A percentile compares a stretch with the other conserved stretches of the same genome.
Conservation (phyloP, 2,113 vertebrate genomes). For the Chrysochloris asiatica region DNA sequence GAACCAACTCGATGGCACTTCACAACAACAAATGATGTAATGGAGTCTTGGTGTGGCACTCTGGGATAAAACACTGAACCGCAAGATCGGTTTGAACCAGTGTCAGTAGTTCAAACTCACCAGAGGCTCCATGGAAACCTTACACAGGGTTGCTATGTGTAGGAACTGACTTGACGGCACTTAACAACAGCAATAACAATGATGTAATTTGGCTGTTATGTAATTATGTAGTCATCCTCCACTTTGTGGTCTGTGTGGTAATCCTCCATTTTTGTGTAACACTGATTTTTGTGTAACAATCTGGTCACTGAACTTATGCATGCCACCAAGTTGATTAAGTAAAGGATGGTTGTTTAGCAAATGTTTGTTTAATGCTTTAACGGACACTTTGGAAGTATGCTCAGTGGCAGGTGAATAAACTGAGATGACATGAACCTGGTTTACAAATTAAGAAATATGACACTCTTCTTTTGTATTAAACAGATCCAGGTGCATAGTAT, state of each 20-base stretch:
- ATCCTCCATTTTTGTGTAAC: background rate
- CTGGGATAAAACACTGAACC: too few relatives aligned
- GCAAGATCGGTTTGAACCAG: too few relatives aligned
- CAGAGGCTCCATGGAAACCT: too few relatives aligned
- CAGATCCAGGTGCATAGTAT: background rate
- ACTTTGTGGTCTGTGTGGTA: background rate
- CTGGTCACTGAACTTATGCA: background rate
- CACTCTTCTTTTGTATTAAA: background rate
- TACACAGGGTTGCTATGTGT: too few relatives aligned
- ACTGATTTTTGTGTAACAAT: too few relatives aligned
- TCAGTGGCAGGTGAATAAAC: background rate
- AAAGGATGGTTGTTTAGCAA: background rate
- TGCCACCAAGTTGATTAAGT: background rate
- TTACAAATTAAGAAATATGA: background rate
- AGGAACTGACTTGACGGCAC: too few relatives aligned
- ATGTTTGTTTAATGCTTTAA: background rate
- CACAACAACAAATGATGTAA: too few relatives aligned
- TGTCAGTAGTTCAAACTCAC: too few relatives aligned
- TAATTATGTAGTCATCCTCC: background rate
- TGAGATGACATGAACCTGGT: background rate
- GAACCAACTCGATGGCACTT: too few relatives aligned
- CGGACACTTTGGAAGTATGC: slow-evolving; percentile 8
- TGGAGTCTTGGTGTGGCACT: too few relatives aligned
- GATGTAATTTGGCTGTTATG: too few relatives aligned
- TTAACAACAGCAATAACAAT: too few relatives aligned